These are phyloP conservation scores for Microctonus hyperodae DNA, from an alignment of 2,888 invertebrate species.

Conservation along the genomic window DNA sequence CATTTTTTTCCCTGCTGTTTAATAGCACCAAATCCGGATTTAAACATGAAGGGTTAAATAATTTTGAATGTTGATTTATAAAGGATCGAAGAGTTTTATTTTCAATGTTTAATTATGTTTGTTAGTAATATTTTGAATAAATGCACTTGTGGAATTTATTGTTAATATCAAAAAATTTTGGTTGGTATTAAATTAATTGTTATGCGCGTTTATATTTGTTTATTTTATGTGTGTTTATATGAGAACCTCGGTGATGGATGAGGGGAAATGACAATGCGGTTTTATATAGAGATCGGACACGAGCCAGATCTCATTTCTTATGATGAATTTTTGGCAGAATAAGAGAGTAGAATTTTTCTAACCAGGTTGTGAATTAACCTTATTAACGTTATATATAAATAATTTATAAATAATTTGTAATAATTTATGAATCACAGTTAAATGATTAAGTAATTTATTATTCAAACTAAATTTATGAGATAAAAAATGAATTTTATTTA, in stretches of 20 bases:
- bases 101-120: neutral
- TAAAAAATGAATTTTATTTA: too few species aligned
- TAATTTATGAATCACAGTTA: constrained; percentile 2
- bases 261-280: constrained; percentile 13
- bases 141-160: too few species aligned
- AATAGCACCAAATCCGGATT: neutral
- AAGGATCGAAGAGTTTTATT: neutral
- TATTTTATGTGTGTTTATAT: neutral
- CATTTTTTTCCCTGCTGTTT: constrained; percentile 43
- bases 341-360: neutral
- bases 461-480: too few species aligned
- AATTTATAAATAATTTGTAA: neutral
- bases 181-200: neutral
- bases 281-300: neutral
- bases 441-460: neutral
- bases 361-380: constrained; percentile 5
- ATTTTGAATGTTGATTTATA: neutral
- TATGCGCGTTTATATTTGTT: neutral
- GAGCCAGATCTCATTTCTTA: constrained; percentile 9
- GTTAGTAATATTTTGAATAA: too few species aligned
- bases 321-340: neutral
- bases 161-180: too few species aligned
- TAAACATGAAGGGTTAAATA: neutral
- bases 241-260: constrained; percentile 16
- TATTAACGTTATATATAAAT: neutral